Conservation (phyloP, 2,888 invertebrate species). For the Cataglyphis cursor region DNA sequence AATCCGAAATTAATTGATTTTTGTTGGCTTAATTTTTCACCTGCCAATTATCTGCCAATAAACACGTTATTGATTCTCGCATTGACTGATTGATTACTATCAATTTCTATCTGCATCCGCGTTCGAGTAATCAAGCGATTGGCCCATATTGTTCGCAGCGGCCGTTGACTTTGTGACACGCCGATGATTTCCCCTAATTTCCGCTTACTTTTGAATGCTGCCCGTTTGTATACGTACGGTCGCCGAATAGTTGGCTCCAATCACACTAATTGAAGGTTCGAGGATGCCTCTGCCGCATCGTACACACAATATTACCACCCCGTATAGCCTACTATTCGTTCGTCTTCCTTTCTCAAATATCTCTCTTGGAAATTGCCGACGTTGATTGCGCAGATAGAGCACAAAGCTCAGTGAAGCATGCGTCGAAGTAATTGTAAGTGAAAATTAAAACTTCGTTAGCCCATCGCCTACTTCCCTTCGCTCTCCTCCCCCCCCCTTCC, state of each 20-base stretch:
- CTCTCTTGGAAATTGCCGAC: conserved; percentile 59
- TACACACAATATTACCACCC: conserved; percentile 52
- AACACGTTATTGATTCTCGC: conserved; percentile 27
- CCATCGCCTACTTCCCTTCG: background rate
- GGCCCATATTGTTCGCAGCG: conserved; percentile 7
- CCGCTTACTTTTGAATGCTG: conserved; percentile 15
- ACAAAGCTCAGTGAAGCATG: conserved; percentile 48
- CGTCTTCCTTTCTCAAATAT: background rate
- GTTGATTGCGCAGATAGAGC: conserved; percentile 64
- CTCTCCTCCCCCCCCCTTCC: background rate
- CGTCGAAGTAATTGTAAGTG: conserved; percentile 55
- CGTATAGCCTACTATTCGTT: background rate
- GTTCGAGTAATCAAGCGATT: background rate
- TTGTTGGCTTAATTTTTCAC: conserved; percentile 25
- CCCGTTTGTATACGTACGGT: background rate
- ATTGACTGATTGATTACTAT: conserved; percentile 38
- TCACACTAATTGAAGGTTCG: conserved; percentile 71
- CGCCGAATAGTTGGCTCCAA: conserved; percentile 56
- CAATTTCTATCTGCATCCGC: conserved; percentile 14
- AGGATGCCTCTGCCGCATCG: conserved; percentile 23
- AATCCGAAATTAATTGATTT: conserved; percentile 39
- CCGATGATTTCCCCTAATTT: conserved; percentile 34
- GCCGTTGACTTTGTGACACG: conserved; percentile 8
- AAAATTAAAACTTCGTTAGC: conserved; percentile 74
- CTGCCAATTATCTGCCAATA: conserved; percentile 16